Percentiles rank a stretch among this genome's conserved stretches.
These are phyloP conservation scores for Bombus waltoni DNA, from an alignment of 1,140 invertebrate species.

Conservation along the genomic window DNA sequence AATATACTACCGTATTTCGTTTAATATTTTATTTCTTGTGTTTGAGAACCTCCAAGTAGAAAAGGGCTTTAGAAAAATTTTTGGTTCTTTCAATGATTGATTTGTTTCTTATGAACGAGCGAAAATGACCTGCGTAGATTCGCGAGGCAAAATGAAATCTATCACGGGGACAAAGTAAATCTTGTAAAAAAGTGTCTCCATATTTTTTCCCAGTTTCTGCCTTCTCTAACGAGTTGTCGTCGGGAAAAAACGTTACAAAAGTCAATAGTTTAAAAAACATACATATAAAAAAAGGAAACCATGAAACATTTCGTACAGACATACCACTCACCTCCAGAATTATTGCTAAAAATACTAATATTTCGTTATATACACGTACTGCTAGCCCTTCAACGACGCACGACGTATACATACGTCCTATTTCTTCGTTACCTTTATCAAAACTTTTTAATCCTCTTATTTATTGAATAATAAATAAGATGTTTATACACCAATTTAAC, in stretches of 20 bases:
- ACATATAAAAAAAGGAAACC: conserved; percentile 55
- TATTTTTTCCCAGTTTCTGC: background rate
- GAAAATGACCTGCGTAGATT: conserved; percentile 7
- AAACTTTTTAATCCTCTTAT: background rate
- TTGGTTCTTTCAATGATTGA: conserved; percentile 21
- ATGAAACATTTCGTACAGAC: conserved; percentile 27
- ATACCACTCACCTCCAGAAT: conserved; percentile 12
- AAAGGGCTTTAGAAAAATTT: conserved; percentile 52
- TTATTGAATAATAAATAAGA: background rate
- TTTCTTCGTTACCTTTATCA: background rate
- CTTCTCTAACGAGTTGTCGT: background rate
- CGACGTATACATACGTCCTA: background rate
- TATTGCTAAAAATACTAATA: conserved; percentile 51
- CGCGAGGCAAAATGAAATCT: conserved; percentile 44
- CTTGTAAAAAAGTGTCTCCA: conserved; percentile 47
- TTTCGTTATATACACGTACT: conserved; percentile 38
- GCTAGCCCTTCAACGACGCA: background rate
- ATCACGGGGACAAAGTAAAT: conserved; percentile 27
- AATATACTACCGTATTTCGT: conserved; percentile 60
- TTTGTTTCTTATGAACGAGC: background rate
- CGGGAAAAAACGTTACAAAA: conserved; percentile 60
- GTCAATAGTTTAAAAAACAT: conserved; percentile 38
- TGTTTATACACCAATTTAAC: background rate
- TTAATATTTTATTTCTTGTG: conserved; percentile 49
- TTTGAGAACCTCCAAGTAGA: conserved; percentile 55